Base-by-base conservation (phyloP, 2,888 invertebrate genomes). In the Apotomis turbidana region DNA sequence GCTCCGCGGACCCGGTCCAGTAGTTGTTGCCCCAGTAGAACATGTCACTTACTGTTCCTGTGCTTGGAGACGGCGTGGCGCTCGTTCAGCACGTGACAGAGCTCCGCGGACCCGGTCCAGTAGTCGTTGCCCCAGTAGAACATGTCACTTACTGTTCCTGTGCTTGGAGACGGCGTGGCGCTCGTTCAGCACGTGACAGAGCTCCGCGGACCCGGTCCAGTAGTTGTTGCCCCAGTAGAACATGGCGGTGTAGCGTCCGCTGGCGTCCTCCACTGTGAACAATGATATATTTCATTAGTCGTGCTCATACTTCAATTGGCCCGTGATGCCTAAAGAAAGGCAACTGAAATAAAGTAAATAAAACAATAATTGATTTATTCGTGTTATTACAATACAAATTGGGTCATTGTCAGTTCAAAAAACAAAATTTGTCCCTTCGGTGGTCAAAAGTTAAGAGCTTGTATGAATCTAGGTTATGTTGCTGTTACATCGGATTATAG, bases 151-250 rank as follows among this genome's bases (percentile, higher is more conserved):
- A 49, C 49, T 73, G 63, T 49, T 49, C 66, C 66, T 59, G 71
- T 77, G 58, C 70, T 12, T 64, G 38, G 58, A 74, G 71, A 64
- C 52, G 74, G 88, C 83, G 68, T 91, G 88, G 60, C 91, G 89
- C 4, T 90, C 85, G 79, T 94, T 94, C 77, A 94, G 94, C 75
- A 96, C 95, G 78, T 95, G 95, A 87, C 97, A 97, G 49, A 96
- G 94, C 78, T 95, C 95, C 73, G 95, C 94, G 0, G 97, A 97
- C 69, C 97, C 97, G 74, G 96, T 95, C 96, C 96, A 97, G 88
- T 96, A 97, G 86, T 96, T 95, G 89, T 97, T 97, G 71, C 97
- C 97, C 94, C 96, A 97, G 90, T 96, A 96, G 94, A 96, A 96
- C 87, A 96, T 96, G 1, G 96, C 95, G 12, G 96, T 95, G 86